Conservation (phyloP, 2,888 invertebrate species). For the Candidula unifasciata region DNA sequence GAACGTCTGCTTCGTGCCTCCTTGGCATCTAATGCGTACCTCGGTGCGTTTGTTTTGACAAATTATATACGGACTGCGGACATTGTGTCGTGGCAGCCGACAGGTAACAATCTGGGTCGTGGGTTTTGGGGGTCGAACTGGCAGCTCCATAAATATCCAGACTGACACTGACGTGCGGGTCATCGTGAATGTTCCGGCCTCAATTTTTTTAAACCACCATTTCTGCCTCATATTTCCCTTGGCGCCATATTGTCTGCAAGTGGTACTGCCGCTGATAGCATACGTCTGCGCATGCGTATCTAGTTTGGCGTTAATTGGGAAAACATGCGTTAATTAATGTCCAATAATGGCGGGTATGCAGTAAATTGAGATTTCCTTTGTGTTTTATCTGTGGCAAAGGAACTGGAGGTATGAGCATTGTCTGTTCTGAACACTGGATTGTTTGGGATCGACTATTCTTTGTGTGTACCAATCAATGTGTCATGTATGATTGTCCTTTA, state of each 20-base stretch:
- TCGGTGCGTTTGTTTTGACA: conserved; percentile 43
- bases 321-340: too few relatives aligned
- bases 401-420: too few relatives aligned
- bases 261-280: background rate
- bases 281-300: too few relatives aligned
- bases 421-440: too few relatives aligned
- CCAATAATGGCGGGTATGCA: too few relatives aligned
- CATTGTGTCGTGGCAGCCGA: conserved; percentile 26
- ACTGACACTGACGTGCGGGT: conserved; percentile 31
- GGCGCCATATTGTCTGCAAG: background rate
- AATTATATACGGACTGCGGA: conserved; percentile 42
- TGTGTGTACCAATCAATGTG: too few relatives aligned
- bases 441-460: too few relatives aligned
- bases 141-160: conserved; percentile 28
- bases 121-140: background rate
- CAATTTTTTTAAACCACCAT: background rate
- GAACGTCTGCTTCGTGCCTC: background rate
- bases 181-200: background rate
- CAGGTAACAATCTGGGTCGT: conserved; percentile 17
- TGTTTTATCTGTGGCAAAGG: too few relatives aligned
- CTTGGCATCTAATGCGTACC: background rate
- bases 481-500: too few relatives aligned
- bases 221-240: conserved; percentile 21
- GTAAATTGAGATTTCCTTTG: too few relatives aligned
- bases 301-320: too few relatives aligned